These are phyloP conservation scores for Cerastis leucographa DNA, from an alignment of 2,888 invertebrate species.

Conservation along the genomic window DNA sequence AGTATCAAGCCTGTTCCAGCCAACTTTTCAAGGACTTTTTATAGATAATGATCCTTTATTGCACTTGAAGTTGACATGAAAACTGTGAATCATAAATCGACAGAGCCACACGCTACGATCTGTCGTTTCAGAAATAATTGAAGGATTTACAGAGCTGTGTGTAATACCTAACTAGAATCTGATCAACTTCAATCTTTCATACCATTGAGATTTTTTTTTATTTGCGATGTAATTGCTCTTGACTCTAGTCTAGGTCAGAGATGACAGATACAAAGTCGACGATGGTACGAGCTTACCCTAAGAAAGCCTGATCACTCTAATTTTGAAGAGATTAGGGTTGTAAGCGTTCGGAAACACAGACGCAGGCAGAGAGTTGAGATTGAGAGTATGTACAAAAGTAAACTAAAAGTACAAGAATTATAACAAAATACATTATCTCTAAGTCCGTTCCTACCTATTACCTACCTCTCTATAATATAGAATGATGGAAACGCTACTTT, in stretches of 20 bases:
- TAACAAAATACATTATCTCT: background rate
- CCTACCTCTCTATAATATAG: conserved; percentile 13
- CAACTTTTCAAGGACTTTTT: background rate
- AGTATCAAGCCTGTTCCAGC: background rate
- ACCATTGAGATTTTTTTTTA: no score
- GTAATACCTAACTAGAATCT: background rate
- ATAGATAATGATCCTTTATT: background rate
- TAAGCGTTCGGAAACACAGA: no score
- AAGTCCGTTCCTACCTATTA: background rate
- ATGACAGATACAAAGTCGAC: no score
- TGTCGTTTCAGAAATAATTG: background rate
- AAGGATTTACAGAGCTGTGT: background rate
- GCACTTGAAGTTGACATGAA: background rate
- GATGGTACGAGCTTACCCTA: no score
- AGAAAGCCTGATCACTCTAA: no score
- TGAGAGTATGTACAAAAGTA: background rate
- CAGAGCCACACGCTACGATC: background rate
- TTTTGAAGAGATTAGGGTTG: no score
- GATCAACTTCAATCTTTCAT: background rate
- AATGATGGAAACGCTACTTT: conserved; percentile 43
- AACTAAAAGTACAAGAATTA: background rate
- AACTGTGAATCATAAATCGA: background rate
- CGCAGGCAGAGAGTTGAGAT: no score
- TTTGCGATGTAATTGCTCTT: no score
- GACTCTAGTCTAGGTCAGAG: no score